Percentiles rank a stretch among this genome's conserved stretches.
Evolutionary conservation across 2,113 vertebrate genomes (phyloP).

Genomic region (Chamaea fasciata): DNA sequence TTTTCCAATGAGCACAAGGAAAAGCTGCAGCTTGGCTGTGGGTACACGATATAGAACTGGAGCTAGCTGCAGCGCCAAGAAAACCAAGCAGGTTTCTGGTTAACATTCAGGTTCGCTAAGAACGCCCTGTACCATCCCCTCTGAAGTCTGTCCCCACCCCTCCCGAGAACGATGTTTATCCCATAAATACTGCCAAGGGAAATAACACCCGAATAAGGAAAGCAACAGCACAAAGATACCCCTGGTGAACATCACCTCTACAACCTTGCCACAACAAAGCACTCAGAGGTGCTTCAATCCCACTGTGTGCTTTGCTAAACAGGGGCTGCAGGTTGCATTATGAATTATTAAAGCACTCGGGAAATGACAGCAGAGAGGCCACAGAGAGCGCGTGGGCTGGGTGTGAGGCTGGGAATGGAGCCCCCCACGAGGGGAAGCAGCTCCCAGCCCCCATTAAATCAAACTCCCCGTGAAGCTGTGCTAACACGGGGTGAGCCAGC

Average conservation of each 20-base stretch:
- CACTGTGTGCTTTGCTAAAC: neutral
- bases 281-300: neutral
- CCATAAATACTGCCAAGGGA: neutral
- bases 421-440: neutral
- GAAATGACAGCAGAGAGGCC: conserved; percentile 11
- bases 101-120: neutral
- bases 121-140: neutral
- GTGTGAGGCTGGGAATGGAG: neutral
- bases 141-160: neutral
- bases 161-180: neutral
- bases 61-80: neutral
- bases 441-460: neutral
- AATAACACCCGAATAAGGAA: neutral
- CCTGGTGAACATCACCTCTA: neutral
- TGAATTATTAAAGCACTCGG: neutral
- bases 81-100: neutral
- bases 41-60: neutral
- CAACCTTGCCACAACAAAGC: conserved; percentile 8
- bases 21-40: neutral
- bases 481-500: neutral
- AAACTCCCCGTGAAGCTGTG: neutral
- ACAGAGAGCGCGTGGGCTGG: neutral
- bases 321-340: neutral
- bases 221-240: neutral
- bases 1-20: neutral